Evolutionary conservation across 2,113 vertebrate genomes (phyloP), one percentile per base, ranked within the genome.

Genomic region (Saimiri boliviensis): DNA sequence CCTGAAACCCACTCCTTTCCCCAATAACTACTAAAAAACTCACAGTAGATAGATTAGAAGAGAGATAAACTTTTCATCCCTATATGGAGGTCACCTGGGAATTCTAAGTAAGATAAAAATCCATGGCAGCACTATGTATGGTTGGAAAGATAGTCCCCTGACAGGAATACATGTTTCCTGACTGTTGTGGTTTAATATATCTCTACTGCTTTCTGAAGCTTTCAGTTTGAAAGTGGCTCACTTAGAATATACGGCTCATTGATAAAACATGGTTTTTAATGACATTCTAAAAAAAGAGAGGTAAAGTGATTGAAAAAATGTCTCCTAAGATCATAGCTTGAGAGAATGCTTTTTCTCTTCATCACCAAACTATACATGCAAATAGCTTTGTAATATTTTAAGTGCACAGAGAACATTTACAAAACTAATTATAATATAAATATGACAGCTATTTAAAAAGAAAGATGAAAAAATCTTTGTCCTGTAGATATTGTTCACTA

Each of bases 91-190:
- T 47, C 4, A 32, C 32, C 40, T 12, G 14, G 56, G 40, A 5
- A 19, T 52, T 91, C 40, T 49, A 5, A 3, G 2, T 47, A 54
- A 40, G 35, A 77, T 5, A 25, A 66, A 90, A 96, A 74, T 1
- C n/a, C 8, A 58, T 2, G 42, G 4, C 2, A 16, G 3, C 20
- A 8, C 5, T 47, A 30, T 9, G 25, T 23, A 11, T 8, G 20
- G 19, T 21, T 21, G n/a, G 7, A 21, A 3, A 4, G 68, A 79
- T 1, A 27, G 45, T 25, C 5, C 23, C 37, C 6, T 40, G 20
- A 56, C 32, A 86, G 54, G 12, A 6, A 27, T 35, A 35, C 6
- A 19, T 4, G 4, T 47, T 74, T 32, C 60, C 45, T 13, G 45
- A 10, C 21, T 83, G 21, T 8, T n/a, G 42, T 30, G 21, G 3